These are phyloP conservation scores for Drosophila ogumai DNA, from an alignment of 1,140 invertebrate genomes.

Conservation along the genomic window DNA sequence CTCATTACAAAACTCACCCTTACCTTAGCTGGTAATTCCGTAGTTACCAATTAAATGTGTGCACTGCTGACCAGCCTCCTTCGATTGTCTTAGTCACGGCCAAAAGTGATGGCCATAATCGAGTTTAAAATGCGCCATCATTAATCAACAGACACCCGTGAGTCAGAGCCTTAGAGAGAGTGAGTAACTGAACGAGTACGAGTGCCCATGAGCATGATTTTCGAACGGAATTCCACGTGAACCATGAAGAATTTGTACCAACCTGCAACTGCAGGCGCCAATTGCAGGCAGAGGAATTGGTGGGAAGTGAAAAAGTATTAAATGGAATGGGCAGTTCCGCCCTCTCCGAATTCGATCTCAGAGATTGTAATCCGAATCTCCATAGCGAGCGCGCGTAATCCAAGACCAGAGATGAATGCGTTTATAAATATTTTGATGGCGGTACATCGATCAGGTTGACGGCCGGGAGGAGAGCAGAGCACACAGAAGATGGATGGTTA, in stretches of 20 bases:
- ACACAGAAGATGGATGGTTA: conserved; percentile 45
- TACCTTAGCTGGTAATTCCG: conserved; percentile 10
- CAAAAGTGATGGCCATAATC: conserved; percentile 60
- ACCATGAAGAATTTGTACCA: conserved; percentile 61
- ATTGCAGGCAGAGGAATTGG: conserved; percentile 51
- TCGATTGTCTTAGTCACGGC: conserved; percentile 45
- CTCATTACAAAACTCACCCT: conserved; percentile 22
- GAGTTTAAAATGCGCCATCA: conserved; percentile 70
- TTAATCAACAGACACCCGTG: conserved; percentile 60
- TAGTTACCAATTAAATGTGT: conserved; percentile 28
- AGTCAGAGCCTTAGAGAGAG: conserved; percentile 26
- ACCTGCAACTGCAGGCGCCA: conserved; percentile 75
- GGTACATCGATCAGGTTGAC: conserved; percentile 63
- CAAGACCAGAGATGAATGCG: conserved; percentile 63
- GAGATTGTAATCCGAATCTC: conserved; percentile 34
- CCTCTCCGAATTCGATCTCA: conserved; percentile 12
- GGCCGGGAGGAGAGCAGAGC: conserved; percentile 9
- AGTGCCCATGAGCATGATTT: conserved; percentile 40
- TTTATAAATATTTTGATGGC: conserved; percentile 82
- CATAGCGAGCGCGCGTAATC: conserved; percentile 32
- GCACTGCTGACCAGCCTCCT: conserved; percentile 31
- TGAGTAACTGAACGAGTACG: conserved; percentile 35
- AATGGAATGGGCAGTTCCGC: conserved; percentile 20
- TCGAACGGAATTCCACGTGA: conserved; percentile 24
- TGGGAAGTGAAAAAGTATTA: conserved; percentile 1